These are phyloP conservation scores for Plotosus lineatus DNA, from an alignment of 2,113 vertebrate species.

Conservation along the genomic window DNA sequence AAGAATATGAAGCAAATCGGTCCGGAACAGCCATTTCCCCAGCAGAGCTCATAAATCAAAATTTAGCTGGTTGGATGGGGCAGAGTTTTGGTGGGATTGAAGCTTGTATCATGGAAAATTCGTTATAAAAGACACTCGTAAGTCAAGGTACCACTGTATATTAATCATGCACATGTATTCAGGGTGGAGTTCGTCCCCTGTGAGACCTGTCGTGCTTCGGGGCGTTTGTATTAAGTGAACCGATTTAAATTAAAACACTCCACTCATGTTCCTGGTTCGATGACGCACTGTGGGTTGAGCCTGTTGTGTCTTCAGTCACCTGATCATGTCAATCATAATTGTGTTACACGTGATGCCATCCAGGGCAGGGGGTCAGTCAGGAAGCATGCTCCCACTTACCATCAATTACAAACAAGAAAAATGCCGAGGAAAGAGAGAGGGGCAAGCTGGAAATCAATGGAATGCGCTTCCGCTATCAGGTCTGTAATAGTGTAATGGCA, in stretches of 20 bases:
- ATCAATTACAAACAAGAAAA: slow-evolving; percentile 91
- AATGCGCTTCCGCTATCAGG: slow-evolving; percentile 85
- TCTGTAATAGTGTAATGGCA: slow-evolving; percentile 83
- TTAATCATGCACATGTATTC: not conserved
- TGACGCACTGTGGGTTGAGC: slow-evolving; percentile 65
- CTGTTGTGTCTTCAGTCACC: slow-evolving; percentile 75
- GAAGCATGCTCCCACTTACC: slow-evolving; percentile 86
- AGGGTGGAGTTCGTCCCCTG: not conserved
- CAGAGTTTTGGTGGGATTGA: too few relatives aligned
- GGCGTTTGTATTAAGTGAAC: not conserved
- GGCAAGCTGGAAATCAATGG: slow-evolving; percentile 79
- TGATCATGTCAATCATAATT: slow-evolving; percentile 93
- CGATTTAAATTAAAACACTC: not conserved
- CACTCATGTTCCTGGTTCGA: slow-evolving; percentile 60
- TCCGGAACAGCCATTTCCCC: too few relatives aligned
- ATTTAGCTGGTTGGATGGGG: too few relatives aligned
- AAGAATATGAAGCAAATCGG: too few relatives aligned
- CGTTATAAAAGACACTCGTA: too few relatives aligned
- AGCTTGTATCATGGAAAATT: too few relatives aligned
- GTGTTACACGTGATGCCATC: slow-evolving; percentile 91
- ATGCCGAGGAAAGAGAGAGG: slow-evolving; percentile 69
- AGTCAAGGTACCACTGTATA: too few relatives aligned
- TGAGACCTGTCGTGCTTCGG: not conserved
- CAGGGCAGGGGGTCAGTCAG: slow-evolving; percentile 88
- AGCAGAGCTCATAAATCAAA: too few relatives aligned